Evolutionary conservation across 2,888 invertebrate genomes (phyloP).

Genomic region (Cataglyphis altisquamis): DNA sequence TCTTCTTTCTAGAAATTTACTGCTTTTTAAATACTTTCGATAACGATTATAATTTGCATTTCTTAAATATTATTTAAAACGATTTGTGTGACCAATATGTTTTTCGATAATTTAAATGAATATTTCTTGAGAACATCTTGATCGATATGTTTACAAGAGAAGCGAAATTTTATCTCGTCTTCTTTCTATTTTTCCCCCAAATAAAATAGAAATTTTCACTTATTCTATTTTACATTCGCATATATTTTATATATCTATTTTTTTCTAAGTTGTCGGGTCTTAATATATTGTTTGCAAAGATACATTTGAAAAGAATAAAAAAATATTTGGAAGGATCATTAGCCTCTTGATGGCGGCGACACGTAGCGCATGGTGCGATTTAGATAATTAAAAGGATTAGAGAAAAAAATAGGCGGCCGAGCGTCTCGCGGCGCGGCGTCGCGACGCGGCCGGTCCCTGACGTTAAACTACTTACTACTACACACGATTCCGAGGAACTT

Average conservation of each 20-base stretch:
- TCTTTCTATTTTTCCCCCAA: too few species aligned
- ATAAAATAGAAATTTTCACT: not conserved
- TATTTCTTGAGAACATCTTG: not conserved
- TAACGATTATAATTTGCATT: not conserved
- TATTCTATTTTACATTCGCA: not conserved
- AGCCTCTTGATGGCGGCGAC: constrained; percentile 67
- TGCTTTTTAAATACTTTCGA: not conserved
- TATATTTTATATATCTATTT: not conserved
- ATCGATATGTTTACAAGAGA: not conserved
- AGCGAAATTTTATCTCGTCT: not conserved
- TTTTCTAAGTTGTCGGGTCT: constrained; percentile 11
- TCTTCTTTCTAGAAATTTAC: not conserved
- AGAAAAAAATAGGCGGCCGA: constrained; percentile 72
- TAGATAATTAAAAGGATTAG: constrained; percentile 78
- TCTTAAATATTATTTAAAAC: not conserved
- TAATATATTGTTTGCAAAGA: not conserved
- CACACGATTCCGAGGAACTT: constrained; percentile 81
- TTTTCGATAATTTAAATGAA: not conserved
- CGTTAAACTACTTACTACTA: constrained; percentile 72
- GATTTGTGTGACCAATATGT: not conserved
- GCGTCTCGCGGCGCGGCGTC: constrained; percentile 72
- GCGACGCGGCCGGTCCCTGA: constrained; percentile 52
- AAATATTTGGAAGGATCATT: constrained; percentile 25
- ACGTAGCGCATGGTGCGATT: constrained; percentile 79
- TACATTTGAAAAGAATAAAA: not conserved